A percentile compares a stretch with the other conserved stretches of the same genome.
phyloP scores from a whole-genome alignment of 2,113 vertebrate species.

The Hiodon alosoides region DNA sequence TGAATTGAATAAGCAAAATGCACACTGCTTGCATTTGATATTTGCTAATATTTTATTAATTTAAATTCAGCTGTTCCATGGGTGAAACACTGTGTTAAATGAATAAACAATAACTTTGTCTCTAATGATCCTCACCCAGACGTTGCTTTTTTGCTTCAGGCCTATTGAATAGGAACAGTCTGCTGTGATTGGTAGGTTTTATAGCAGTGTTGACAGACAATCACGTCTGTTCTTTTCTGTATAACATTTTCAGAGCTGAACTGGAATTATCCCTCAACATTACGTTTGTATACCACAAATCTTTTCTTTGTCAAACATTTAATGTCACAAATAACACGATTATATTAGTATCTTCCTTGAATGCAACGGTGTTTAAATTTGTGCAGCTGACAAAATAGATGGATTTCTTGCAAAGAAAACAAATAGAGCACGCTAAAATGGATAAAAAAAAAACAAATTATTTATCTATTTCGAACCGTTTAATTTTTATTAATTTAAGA shows the following conservation, averaged over 20 bases:
- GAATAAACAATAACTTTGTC: conserved; percentile 17
- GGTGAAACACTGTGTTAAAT: conserved; percentile 12
- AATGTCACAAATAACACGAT: conserved; percentile 21
- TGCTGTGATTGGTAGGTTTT: conserved; percentile 12
- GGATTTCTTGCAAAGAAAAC: background rate
- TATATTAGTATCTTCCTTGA: background rate
- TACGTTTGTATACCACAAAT: conserved; percentile 10
- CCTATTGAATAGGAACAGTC: background rate
- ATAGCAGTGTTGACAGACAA: conserved; percentile 6
- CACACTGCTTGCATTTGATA: background rate
- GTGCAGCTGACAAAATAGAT: conserved; percentile 1
- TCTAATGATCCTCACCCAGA: conserved; percentile 12
- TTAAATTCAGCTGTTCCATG: conserved; percentile 1
- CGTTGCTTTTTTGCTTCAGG: background rate
- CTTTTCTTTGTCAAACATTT: conserved; percentile 5
- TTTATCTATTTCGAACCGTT: no score
- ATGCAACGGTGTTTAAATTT: background rate
- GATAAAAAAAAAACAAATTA: background rate
- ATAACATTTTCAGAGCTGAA: background rate
- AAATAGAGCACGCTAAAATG: background rate
- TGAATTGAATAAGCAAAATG: background rate
- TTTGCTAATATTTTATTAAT: conserved; percentile 9
- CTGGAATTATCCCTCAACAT: conserved; percentile 1
- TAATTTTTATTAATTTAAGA: background rate
- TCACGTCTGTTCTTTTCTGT: conserved; percentile 3